A percentile compares a stretch with the other conserved stretches of the same genome.
Conservation (phyloP, 2,113 vertebrate genomes). For the Harpagus bidentatus region DNA sequence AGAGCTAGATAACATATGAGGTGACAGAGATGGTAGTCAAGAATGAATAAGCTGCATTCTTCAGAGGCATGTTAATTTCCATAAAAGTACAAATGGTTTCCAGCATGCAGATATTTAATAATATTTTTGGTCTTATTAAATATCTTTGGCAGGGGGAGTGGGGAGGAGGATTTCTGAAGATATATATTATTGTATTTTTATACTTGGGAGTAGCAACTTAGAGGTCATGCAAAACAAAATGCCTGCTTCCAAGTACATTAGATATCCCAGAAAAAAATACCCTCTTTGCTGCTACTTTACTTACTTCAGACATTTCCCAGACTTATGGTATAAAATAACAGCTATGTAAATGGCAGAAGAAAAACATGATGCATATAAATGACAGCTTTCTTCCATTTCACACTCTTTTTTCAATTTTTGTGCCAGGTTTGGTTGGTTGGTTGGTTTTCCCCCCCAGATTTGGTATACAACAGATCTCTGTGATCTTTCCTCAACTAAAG, state of each 20-base stretch:
- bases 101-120: neutral
- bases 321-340: neutral
- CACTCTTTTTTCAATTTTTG: neutral
- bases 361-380: neutral
- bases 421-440: neutral
- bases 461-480: neutral
- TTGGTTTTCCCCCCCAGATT: neutral
- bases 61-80: neutral
- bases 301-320: neutral
- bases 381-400: neutral
- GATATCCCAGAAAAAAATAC: neutral
- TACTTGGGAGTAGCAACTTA: neutral
- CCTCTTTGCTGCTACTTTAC: neutral
- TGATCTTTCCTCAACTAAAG: neutral
- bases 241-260: neutral
- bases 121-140: neutral
- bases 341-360: neutral
- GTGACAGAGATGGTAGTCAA: neutral
- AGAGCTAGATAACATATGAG: neutral
- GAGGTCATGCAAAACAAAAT: neutral
- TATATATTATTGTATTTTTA: neutral
- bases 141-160: rapidly evolving
- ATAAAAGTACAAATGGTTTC: neutral
- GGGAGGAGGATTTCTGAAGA: neutral
- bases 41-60: neutral